phyloP scores from a whole-genome alignment of 2,113 vertebrate species.

The Trematomus loennbergii region DNA sequence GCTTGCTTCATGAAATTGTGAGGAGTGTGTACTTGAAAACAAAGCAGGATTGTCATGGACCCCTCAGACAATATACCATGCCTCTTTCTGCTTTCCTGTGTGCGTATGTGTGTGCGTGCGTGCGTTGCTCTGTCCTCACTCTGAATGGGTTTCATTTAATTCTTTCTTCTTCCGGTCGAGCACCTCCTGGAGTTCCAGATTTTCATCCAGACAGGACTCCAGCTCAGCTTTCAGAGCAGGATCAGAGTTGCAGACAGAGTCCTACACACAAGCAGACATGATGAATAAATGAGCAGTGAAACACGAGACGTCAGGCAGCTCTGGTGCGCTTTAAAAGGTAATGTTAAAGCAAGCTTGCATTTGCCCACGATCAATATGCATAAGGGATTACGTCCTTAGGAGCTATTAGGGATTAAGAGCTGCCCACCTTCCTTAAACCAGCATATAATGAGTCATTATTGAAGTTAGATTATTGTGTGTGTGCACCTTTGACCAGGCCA shows the following conservation, averaged over 20 bases:
- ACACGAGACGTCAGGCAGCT: conserved; percentile 48
- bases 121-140: conserved; percentile 82
- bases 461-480: conserved; percentile 54
- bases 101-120: conserved; percentile 27
- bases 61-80: conserved; percentile 25
- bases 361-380: conserved; percentile 61
- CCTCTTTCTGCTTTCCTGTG: conserved; percentile 10
- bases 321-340: conserved; percentile 44
- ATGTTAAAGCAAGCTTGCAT: conserved; percentile 36
- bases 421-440: conserved; percentile 63
- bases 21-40: conserved; percentile 17
- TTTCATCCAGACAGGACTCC: conserved; percentile 87
- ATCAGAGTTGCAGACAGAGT: conserved; percentile 68
- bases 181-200: conserved; percentile 82
- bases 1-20: conserved; percentile 26
- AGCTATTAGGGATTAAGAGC: conserved; percentile 69
- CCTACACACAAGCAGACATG: conserved; percentile 67
- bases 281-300: conserved; percentile 73
- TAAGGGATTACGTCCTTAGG: conserved; percentile 69
- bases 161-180: conserved; percentile 87
- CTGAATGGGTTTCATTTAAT: conserved; percentile 85
- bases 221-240: conserved; percentile 84
- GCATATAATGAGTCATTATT: conserved; percentile 67
- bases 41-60: conserved; percentile 23
- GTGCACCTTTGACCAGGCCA: conserved; percentile 54